phyloP scores from a whole-genome alignment of 2,888 invertebrate genomes.

The Chrysotoxum bicinctum region DNA sequence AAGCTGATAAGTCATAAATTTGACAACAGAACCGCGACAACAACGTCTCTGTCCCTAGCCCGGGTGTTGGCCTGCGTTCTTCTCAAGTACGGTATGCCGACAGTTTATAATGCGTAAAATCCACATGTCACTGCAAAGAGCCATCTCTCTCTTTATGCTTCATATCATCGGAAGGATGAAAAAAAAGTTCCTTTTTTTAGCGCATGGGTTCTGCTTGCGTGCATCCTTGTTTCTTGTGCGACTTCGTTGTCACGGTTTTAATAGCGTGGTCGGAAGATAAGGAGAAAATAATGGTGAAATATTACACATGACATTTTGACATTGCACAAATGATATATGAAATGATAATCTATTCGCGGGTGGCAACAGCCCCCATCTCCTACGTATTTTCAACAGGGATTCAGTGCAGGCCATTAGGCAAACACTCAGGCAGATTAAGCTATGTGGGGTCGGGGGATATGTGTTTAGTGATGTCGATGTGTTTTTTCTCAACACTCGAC shows the following conservation, averaged over 20 bases:
- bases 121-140: slow-evolving; percentile 65
- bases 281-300: slow-evolving; percentile 73
- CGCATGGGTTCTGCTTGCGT: slow-evolving; percentile 31
- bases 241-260: slow-evolving; percentile 70
- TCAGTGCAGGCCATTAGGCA: slow-evolving; percentile 47
- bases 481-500: slow-evolving; percentile 51
- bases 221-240: slow-evolving; percentile 61
- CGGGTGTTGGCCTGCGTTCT: neutral
- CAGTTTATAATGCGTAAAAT: slow-evolving; percentile 72
- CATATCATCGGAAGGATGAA: slow-evolving; percentile 43
- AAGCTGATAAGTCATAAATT: slow-evolving; percentile 72
- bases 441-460: neutral
- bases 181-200: slow-evolving; percentile 19
- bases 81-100: slow-evolving; percentile 33
- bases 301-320: slow-evolving; percentile 72
- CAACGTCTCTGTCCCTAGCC: slow-evolving; percentile 28
- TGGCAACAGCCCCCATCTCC: neutral
- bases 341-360: slow-evolving; percentile 71
- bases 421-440: slow-evolving; percentile 8
- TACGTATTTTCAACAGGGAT: neutral
- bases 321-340: slow-evolving; percentile 72
- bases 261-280: slow-evolving; percentile 68
- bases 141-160: slow-evolving; percentile 44
- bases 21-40: slow-evolving; percentile 60
- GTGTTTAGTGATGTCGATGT: slow-evolving; percentile 25